Conservation (phyloP, 2,888 invertebrate genomes). For the Coleophora deauratella region DNA sequence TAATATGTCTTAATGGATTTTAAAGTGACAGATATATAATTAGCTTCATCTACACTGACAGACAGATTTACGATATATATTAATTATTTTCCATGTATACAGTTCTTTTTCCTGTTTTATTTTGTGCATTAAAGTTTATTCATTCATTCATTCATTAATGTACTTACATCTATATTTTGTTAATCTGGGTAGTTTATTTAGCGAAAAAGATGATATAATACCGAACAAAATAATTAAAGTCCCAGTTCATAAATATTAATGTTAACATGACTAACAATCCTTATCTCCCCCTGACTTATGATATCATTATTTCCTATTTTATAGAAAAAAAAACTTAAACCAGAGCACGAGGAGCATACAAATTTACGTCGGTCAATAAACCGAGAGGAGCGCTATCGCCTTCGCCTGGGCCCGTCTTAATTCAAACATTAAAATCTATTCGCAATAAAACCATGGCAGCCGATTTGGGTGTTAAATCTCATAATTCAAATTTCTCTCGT, state of each 20-base stretch:
- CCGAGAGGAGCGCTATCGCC: slow-evolving; percentile 36
- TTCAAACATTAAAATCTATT: slow-evolving; percentile 46
- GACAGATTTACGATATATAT: no score
- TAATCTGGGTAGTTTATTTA: no score
- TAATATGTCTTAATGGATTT: no score
- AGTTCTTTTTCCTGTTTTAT: no score
- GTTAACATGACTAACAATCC: slow-evolving; percentile 57
- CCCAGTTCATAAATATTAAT: slow-evolving; percentile 36
- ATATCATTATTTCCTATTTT: slow-evolving; percentile 69
- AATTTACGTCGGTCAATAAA: slow-evolving; percentile 63
- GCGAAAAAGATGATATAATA: slow-evolving; percentile 17
- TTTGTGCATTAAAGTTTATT: no score
- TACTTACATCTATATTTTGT: no score
- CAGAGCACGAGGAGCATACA: slow-evolving; percentile 58
- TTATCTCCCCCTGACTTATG: slow-evolving; percentile 67
- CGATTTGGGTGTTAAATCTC: slow-evolving; percentile 60
- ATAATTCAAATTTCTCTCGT: slow-evolving; percentile 61
- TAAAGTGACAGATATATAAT: no score
- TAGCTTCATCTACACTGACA: no score
- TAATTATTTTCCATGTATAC: no score
- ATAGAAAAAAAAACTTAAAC: slow-evolving; percentile 58
- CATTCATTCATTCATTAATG: no score
- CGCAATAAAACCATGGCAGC: slow-evolving; percentile 51
- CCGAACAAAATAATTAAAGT: slow-evolving; percentile 39
- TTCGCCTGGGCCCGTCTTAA: slow-evolving; percentile 32